phyloP scores from a whole-genome alignment of 2,797 vertebrate species.

The Lithobates pipiens region DNA sequence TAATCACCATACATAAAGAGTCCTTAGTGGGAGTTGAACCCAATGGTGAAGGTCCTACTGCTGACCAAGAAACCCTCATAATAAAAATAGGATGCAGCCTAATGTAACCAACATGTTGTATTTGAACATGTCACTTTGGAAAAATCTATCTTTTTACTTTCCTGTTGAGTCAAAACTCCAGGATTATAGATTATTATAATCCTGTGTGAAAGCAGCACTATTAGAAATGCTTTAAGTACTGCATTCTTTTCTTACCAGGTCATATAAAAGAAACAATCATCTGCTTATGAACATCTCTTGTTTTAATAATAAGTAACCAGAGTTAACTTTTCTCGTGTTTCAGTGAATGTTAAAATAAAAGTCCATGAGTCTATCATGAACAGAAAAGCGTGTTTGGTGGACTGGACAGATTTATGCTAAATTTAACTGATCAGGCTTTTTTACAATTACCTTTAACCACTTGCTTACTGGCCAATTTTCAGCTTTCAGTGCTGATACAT shows the following conservation, averaged over 20 bases:
- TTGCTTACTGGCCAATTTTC: too few species aligned
- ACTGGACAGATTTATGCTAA: not conserved
- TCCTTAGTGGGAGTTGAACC: too few species aligned
- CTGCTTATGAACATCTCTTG: not conserved
- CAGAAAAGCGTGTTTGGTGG: not conserved
- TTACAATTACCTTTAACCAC: conserved; percentile 9
- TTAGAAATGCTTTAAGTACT: not conserved
- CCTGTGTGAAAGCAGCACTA: not conserved
- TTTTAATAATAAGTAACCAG: not conserved
- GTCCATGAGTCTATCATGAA: not conserved
- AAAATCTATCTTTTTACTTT: not conserved
- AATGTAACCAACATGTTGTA: not conserved
- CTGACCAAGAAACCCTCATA: too few species aligned
- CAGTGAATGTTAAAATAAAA: not conserved
- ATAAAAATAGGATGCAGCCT: too few species aligned
- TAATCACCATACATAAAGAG: too few species aligned
- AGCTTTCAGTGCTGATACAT: too few species aligned
- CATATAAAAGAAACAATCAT: not conserved
- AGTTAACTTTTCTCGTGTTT: not conserved
- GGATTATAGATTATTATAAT: conserved; percentile 10
- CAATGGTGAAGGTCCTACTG: too few species aligned
- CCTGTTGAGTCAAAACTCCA: not conserved
- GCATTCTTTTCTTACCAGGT: not conserved
- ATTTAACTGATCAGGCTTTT: not conserved
- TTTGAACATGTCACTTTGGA: not conserved